phyloP scores from a whole-genome alignment of 2,888 invertebrate genomes.

The Limnephilus auricula region DNA sequence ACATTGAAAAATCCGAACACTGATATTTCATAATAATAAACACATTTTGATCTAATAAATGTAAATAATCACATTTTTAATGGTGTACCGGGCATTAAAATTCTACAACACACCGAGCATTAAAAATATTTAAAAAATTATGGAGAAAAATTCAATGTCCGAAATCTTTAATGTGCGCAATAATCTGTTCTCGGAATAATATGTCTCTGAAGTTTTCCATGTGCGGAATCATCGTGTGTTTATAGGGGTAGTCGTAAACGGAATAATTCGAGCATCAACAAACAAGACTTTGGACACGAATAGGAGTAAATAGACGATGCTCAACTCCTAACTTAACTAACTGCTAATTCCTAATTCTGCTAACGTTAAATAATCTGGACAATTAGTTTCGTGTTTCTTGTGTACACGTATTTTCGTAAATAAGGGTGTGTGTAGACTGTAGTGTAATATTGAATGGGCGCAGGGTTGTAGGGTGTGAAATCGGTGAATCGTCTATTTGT shows the following conservation, averaged over 20 bases:
- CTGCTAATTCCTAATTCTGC: neutral
- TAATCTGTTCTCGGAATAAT: neutral
- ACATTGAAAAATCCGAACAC: neutral
- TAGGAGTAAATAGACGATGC: neutral
- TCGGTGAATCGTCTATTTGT: neutral
- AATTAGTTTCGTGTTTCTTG: neutral
- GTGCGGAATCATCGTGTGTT: neutral
- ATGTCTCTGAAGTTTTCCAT: neutral
- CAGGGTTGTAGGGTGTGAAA: neutral
- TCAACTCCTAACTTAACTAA: neutral
- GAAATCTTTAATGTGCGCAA: too few relatives aligned
- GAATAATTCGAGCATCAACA: neutral
- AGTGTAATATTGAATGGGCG: neutral
- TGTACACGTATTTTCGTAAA: neutral
- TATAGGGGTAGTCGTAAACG: neutral
- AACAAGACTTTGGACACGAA: neutral
- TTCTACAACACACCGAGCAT: too few relatives aligned
- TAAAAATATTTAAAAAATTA: too few relatives aligned
- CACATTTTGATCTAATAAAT: too few relatives aligned
- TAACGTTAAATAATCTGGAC: neutral
- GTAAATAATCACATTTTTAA: too few relatives aligned
- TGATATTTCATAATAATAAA: too few relatives aligned
- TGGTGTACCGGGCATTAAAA: too few relatives aligned
- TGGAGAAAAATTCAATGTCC: too few relatives aligned
- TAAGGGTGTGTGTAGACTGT: neutral